Conservation (phyloP, 2,888 invertebrate genomes). For the Periphyllus acericola region DNA sequence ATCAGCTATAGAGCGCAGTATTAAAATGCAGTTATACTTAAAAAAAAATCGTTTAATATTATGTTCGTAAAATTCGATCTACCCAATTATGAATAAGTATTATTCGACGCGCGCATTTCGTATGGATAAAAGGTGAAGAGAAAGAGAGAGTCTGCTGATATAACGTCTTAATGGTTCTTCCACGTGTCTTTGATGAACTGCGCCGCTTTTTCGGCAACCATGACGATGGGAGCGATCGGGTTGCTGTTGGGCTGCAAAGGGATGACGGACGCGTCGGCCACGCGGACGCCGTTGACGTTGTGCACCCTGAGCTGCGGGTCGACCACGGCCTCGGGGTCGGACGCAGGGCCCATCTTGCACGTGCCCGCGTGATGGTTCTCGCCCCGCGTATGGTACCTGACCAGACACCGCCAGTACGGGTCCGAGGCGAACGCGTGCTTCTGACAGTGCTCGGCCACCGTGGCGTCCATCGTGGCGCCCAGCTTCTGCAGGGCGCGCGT, state of each 20-base stretch:
- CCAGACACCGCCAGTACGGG: conserved; percentile 65
- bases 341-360: conserved; percentile 66
- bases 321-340: conserved; percentile 66
- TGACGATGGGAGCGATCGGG: conserved; percentile 65
- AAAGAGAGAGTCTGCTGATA: too few species aligned
- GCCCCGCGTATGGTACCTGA: conserved; percentile 64
- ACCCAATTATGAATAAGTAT: too few species aligned
- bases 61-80: too few species aligned
- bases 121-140: too few species aligned
- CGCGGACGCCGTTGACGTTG: conserved; percentile 67
- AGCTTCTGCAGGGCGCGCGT: conserved; percentile 64
- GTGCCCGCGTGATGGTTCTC: conserved; percentile 66
- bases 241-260: conserved; percentile 67
- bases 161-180: conserved; percentile 22
- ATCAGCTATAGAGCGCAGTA: too few species aligned
- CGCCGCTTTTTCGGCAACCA: conserved; percentile 66
- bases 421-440: conserved; percentile 63
- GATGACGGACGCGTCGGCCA: conserved; percentile 68
- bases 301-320: conserved; percentile 66
- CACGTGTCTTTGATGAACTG: conserved; percentile 65
- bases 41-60: too few species aligned
- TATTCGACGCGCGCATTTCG: too few species aligned
- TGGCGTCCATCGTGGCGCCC: conserved; percentile 64
- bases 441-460: conserved; percentile 63
- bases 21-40: too few species aligned